Conservation (phyloP, 2,797 vertebrate species). For the Thunnus albacares region DNA sequence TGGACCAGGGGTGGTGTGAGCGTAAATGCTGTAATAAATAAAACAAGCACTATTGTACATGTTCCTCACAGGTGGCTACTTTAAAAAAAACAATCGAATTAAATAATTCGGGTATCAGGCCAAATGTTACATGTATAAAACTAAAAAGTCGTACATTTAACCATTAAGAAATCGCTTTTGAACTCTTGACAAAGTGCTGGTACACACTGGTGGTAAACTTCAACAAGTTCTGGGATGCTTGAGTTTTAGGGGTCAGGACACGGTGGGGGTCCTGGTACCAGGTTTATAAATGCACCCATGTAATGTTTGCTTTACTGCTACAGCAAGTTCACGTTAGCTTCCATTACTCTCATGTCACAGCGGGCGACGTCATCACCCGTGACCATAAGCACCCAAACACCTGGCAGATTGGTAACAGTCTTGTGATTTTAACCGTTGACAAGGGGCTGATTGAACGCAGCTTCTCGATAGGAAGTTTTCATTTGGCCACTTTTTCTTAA, state of each 20-base stretch:
- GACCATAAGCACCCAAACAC: background rate
- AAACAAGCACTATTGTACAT: slow-evolving; percentile 1
- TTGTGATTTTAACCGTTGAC: background rate
- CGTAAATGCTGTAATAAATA: slow-evolving; percentile 25
- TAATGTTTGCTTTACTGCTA: background rate
- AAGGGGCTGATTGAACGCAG: background rate
- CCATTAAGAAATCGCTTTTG: background rate
- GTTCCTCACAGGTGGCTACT: background rate
- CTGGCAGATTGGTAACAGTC: background rate
- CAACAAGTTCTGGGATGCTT: too few species aligned
- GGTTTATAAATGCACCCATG: background rate
- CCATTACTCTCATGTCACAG: background rate
- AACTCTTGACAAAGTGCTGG: background rate
- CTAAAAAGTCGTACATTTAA: background rate
- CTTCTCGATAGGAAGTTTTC: slow-evolving; percentile 17
- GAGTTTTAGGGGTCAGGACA: background rate
- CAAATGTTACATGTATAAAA: background rate
- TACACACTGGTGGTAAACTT: background rate
- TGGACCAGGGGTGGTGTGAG: background rate
- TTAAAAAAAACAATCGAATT: background rate
- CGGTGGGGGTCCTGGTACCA: background rate
- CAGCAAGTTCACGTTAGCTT: background rate
- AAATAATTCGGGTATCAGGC: background rate
- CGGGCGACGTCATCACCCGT: background rate
- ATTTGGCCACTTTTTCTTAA: slow-evolving; percentile 27